Base-by-base conservation (phyloP, 1,140 invertebrate species). In the Leptopilina clavipes region DNA sequence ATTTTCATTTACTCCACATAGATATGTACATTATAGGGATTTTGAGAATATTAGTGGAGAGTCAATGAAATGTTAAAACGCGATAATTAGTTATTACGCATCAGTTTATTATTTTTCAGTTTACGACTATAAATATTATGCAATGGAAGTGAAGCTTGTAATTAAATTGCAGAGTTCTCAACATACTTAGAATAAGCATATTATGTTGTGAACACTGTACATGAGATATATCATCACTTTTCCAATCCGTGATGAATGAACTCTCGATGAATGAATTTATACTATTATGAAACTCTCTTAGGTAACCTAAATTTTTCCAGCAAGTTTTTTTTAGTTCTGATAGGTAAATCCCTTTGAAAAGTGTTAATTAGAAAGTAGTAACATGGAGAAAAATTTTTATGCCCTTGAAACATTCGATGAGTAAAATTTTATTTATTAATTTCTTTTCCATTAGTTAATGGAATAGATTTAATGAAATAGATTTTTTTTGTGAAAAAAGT, bases 201-300 rank as follows among this genome's bases (percentile, higher is more conserved):
- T n/a, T 19, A 19, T 12, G 19, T 25, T 12, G 19, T 2, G 22
- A 31, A 14, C 12, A 25, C 59, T 31, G 59, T 31, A 14, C 22
- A 37, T 31, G 11, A 65, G 25, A 22, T 65, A 65, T 31, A 40
- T 65, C 3, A 65, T 65, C 12, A 65, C 12, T 65, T n/a, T 65
- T 14, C 22, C 59, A 65, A 65, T 12, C 8, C 18, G 7, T n/a
- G 59, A 65, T 65, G 22, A 65, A 65, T 65, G 59, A 31, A 65
- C 14, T 7, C 12, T 31, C 25, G 10, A 10, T 37, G 59, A 37
- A 31, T 65, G 22, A 31, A 65, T 22, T 31, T 31, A 22, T 22
- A 31, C 22, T 3, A 5, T 65, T 31, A 65, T n/a, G 11, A 65
- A 65, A 65, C 25, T 65, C 25, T 65, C 10, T 65, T 65, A 8